Conservation (phyloP, 1,140 invertebrate genomes). For the Ptiloglossa arizonensis region DNA sequence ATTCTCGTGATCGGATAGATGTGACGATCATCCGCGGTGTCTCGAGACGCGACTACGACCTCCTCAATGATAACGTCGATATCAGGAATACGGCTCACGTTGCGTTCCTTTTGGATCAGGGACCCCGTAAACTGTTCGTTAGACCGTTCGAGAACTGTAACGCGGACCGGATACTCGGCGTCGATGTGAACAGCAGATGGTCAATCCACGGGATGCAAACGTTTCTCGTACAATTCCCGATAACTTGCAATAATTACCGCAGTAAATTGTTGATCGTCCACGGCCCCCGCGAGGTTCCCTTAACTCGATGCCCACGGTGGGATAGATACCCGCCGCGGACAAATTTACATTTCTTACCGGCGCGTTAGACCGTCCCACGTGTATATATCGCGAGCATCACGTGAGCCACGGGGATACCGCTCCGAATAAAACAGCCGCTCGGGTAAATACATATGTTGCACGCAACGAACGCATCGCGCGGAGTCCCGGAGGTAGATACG, state of each 20-base stretch:
- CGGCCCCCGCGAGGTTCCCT: not conserved
- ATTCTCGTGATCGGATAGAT: too few relatives aligned
- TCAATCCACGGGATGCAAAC: slow-evolving; percentile 30
- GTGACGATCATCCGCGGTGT: too few relatives aligned
- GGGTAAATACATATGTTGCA: slow-evolving; percentile 16
- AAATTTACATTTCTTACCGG: slow-evolving; percentile 39
- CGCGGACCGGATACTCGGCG: slow-evolving; percentile 27
- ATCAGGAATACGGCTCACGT: too few relatives aligned
- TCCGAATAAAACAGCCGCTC: slow-evolving; percentile 23
- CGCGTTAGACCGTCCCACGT: slow-evolving; percentile 10
- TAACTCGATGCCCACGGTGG: not conserved
- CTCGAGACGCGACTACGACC: too few relatives aligned
- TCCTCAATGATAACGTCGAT: too few relatives aligned
- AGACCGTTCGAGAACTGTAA: slow-evolving; percentile 22
- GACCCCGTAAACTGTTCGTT: not conserved
- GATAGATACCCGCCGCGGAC: not conserved
- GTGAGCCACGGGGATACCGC: not conserved
- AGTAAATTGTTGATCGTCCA: slow-evolving; percentile 34
- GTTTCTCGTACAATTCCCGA: slow-evolving; percentile 47
- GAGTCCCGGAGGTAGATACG: not conserved
- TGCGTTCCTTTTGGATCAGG: not conserved
- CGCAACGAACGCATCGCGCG: slow-evolving; percentile 27
- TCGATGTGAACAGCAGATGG: slow-evolving; percentile 32
- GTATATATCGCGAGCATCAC: not conserved
- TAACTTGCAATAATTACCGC: slow-evolving; percentile 49